Percentiles rank a stretch among this genome's conserved stretches.
Evolutionary conservation across 2,797 vertebrate species (phyloP).

Genomic region (Champsocephalus esox): DNA sequence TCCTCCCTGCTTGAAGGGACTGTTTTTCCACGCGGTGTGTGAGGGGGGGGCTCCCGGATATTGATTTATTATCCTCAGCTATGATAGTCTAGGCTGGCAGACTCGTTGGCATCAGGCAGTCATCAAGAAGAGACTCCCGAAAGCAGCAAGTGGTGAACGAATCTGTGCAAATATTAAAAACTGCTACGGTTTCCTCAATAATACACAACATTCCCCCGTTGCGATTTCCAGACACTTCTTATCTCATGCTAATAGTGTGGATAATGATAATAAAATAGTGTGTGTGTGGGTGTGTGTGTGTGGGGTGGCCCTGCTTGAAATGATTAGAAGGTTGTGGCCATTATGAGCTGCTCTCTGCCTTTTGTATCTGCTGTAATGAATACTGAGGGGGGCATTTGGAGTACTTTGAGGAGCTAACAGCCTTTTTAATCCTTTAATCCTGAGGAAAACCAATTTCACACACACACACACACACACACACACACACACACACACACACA

Average conservation of each 20-base stretch:
- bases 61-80: conserved; percentile 77
- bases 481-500: conserved; percentile 8
- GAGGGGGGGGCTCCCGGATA: conserved; percentile 56
- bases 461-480: conserved; percentile 2
- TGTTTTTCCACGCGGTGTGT: conserved; percentile 68
- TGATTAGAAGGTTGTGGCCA: conserved; percentile 81
- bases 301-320: conserved; percentile 78
- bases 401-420: conserved; percentile 95
- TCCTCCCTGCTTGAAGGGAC: conserved; percentile 49
- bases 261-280: conserved; percentile 79
- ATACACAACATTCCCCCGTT: conserved; percentile 66
- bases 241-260: conserved; percentile 82
- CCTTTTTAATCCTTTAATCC: conserved; percentile 96
- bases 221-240: conserved; percentile 76
- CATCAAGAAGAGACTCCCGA: conserved; percentile 32
- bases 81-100: conserved; percentile 53
- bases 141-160: conserved; percentile 2
- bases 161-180: conserved; percentile 51
- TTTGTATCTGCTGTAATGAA: conserved; percentile 93
- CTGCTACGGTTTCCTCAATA: conserved; percentile 63
- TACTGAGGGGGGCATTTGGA: conserved; percentile 91
- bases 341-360: conserved; percentile 82
- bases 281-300: conserved; percentile 62
- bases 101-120: conserved; percentile 65
- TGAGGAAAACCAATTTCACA: conserved; percentile 94